Base-by-base conservation (phyloP, 2,113 vertebrate genomes). In the Castor canadensis region DNA sequence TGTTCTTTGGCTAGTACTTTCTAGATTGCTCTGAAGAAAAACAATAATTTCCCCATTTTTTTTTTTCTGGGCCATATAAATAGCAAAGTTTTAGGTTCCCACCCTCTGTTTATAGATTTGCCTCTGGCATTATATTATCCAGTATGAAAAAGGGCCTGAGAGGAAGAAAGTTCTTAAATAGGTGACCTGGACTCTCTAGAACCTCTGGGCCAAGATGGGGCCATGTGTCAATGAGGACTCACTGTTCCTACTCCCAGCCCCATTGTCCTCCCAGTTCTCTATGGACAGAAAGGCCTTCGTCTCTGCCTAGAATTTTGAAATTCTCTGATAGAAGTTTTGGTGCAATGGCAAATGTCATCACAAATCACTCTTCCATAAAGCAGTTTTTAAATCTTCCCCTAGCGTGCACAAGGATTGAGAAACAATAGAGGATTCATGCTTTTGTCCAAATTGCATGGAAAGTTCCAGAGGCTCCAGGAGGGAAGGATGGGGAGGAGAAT, bases 1-100 rank as follows among this genome's bases (percentile, higher is more conserved):
- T 96, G 87, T 93, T 94, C 83, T 97, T 90, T 97, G 96, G 91
- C 93, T 66, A 71, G 67, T 77, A 35, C 83, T 97, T 97, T 96
- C 93, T 87, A 84, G 60, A 90, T 92, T 83, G 89, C 76, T 92
- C n/a, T 52, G 47, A 94, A 96, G 81, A 87, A 95, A 97, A 95
- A 93, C 94, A 95, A 47, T 28, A 62, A 87, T 93, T 94, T 95
- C 56, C 62, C 30, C 89, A 26, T 89, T 80, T 95, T 86, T 72
- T 72, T 91, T 89, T 66, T 71, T 84, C 75, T 64, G 60, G 76
- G 64, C 38, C 32, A 9, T 38, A 69, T 69, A 92, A 94, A 93
- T n/a, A 89, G 73, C 60, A 64, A 87, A 76, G 54, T 62, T 89
- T 95, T 81, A 22, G 52, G 32, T 85, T 91, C 64, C 82, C 32